These are phyloP conservation scores for Dendrophyllia cribrosa DNA, from an alignment of 64 coral and sea anemone species.

Conservation along the genomic window DNA sequence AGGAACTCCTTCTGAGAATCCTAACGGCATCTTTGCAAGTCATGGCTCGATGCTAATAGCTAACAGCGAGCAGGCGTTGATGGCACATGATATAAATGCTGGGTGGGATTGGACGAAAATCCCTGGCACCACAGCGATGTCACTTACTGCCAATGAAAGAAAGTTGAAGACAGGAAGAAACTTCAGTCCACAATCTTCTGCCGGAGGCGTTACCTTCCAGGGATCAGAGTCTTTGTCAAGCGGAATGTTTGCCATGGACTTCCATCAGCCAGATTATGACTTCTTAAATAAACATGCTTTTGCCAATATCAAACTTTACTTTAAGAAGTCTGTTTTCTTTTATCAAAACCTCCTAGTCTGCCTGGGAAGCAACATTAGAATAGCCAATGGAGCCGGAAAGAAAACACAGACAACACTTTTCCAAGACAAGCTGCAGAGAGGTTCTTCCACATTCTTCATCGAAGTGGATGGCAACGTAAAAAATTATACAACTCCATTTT, in stretches of 20 bases:
- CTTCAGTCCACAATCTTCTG: slow-evolving; percentile 51
- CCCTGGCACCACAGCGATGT: slow-evolving; percentile 65
- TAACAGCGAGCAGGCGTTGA: slow-evolving; percentile 65
- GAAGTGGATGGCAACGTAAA: neutral
- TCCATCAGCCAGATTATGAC: slow-evolving; percentile 33
- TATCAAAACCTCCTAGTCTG: slow-evolving; percentile 63
- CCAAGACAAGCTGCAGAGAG: slow-evolving; percentile 44
- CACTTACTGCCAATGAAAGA: neutral
- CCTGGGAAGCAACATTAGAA: slow-evolving; percentile 52
- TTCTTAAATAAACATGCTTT: slow-evolving; percentile 1
- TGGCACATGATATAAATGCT: slow-evolving; percentile 31
- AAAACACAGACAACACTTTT: slow-evolving; percentile 60
- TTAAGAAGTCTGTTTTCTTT: slow-evolving; percentile 82
- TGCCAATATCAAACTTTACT: slow-evolving; percentile 28
- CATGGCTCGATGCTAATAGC: slow-evolving; percentile 67
- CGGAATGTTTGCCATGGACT: slow-evolving; percentile 67
- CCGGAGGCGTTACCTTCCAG: slow-evolving; percentile 30
- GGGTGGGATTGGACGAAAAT: slow-evolving; percentile 76
- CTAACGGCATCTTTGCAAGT: slow-evolving; percentile 47
- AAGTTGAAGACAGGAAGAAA: neutral
- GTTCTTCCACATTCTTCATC: neutral
- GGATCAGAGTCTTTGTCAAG: slow-evolving; percentile 25
- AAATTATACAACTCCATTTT: neutral
- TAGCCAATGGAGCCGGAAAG: neutral
- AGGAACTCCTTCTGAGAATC: slow-evolving; percentile 8